Evolutionary conservation across 2,888 invertebrate genomes (phyloP).

Genomic region (Cecidostiba fungosa): DNA sequence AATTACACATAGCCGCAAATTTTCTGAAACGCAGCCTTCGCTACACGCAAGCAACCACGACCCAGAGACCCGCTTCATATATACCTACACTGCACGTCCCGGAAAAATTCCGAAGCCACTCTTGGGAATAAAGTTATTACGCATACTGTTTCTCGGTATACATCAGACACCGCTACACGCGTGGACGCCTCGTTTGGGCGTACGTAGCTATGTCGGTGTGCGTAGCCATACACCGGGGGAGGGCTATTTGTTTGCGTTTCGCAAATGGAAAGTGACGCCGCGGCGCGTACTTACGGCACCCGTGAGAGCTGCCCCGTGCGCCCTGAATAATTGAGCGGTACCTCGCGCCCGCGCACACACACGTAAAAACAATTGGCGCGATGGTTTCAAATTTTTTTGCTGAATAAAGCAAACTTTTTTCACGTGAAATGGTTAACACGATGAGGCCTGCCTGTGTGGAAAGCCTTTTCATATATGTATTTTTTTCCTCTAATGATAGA

Average conservation of each 20-base stretch:
- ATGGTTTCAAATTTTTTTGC: neutral
- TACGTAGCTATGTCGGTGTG: neutral
- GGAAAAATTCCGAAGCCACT: slow-evolving; percentile 58
- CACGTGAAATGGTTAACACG: neutral
- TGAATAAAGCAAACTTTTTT: slow-evolving; percentile 11
- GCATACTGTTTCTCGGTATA: neutral
- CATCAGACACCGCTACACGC: neutral
- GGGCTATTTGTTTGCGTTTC: slow-evolving; percentile 49
- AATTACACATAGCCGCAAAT: too few species aligned
- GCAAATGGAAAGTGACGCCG: slow-evolving; percentile 51
- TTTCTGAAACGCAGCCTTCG: too few species aligned
- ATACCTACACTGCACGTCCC: neutral
- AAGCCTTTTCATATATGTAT: neutral
- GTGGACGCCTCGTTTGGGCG: neutral
- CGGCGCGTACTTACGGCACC: slow-evolving; percentile 42
- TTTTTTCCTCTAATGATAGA: neutral
- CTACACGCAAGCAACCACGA: slow-evolving; percentile 46
- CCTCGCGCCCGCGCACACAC: neutral
- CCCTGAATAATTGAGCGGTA: slow-evolving; percentile 53
- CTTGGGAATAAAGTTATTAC: slow-evolving; percentile 53
- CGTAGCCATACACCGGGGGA: neutral
- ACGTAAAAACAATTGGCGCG: slow-evolving; percentile 13
- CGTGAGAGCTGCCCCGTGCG: slow-evolving; percentile 29
- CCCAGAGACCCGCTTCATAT: neutral
- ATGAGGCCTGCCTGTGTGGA: neutral